Conservation (phyloP, 2,113 vertebrate genomes). For the Nycticebus coucang region DNA sequence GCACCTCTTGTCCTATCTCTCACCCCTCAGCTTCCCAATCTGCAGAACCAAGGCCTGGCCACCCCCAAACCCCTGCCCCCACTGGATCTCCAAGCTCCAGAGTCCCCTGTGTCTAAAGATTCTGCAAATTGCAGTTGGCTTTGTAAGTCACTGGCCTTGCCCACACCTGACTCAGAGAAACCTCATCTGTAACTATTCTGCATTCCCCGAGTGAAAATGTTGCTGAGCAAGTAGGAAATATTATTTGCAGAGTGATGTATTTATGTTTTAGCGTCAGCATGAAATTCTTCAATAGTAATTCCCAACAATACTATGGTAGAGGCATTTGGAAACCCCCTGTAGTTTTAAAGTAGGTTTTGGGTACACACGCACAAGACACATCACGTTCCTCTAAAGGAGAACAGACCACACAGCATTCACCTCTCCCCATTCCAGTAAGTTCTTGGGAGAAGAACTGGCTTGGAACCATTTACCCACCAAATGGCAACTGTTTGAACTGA, state of each 20-base stretch:
- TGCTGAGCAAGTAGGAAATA: background rate
- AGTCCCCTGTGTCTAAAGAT: background rate
- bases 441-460: conserved; percentile 39
- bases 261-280: background rate
- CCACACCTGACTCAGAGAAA: background rate
- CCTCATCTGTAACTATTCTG: background rate
- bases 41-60: background rate
- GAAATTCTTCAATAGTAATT: background rate
- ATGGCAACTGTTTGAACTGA: conserved; percentile 38
- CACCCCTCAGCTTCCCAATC: background rate
- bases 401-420: background rate
- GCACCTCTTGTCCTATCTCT: background rate
- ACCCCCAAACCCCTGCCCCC: background rate
- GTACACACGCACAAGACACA: background rate
- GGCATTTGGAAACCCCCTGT: background rate
- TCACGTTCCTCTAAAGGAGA: background rate
- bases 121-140: background rate
- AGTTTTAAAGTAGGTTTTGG: background rate
- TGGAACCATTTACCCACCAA: conserved; percentile 52
- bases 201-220: background rate
- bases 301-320: background rate
- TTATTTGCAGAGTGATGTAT: background rate
- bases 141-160: background rate
- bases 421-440: conserved; percentile 21
- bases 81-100: background rate